Evolutionary conservation across 2,797 vertebrate species (phyloP), one percentile per base, ranked within the genome.

Genomic region (Phalloptychus januarius): DNA sequence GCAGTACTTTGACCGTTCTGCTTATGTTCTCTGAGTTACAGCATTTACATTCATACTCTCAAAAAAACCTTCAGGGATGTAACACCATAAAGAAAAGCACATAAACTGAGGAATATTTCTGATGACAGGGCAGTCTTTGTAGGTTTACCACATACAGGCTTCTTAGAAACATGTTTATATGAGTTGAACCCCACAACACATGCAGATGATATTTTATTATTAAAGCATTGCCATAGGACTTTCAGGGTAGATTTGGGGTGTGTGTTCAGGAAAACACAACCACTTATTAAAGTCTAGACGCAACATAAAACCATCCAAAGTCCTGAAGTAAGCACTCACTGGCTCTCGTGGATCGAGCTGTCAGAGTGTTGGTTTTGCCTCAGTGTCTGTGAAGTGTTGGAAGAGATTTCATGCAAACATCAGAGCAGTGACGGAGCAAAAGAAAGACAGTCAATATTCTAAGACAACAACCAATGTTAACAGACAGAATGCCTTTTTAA

Each of bases 231-330:
- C 93, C 94, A 94, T 79, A 84, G 93, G 96, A 94, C 95, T 96
- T 95, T 95, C 92, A 94, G 92, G 95, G 86, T 93, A 86, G 93
- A 95, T 92, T 89, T 84, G 95, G 95, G 96, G 94, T 87, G 91
- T 94, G 91, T 54, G 48, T 91, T 93, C 93, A 92, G 91, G 89
- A 92, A 93, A 94, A 95, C 95, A 96, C 96, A 97, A 97, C 96
- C 94, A 94, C 96, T 97, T 97, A 98, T 98, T 97, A 97, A 97
- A 97, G 97, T 98, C 97, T 99, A 99, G 98, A 98, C 97, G 92
- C 96, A 97, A 97, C 96, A 97, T 98, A 95, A 98, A 98, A 98
- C 97, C 96, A 96, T 82, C 81, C 95, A 95, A 97, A 97, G 96
- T 97, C 94, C 94, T 89, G 82, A 71, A 90, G 90, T 94, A 94